A percentile compares a stretch with the other conserved stretches of the same genome.
phyloP scores from a whole-genome alignment of 2,797 vertebrate species.

The Fistularia commersonii region DNA sequence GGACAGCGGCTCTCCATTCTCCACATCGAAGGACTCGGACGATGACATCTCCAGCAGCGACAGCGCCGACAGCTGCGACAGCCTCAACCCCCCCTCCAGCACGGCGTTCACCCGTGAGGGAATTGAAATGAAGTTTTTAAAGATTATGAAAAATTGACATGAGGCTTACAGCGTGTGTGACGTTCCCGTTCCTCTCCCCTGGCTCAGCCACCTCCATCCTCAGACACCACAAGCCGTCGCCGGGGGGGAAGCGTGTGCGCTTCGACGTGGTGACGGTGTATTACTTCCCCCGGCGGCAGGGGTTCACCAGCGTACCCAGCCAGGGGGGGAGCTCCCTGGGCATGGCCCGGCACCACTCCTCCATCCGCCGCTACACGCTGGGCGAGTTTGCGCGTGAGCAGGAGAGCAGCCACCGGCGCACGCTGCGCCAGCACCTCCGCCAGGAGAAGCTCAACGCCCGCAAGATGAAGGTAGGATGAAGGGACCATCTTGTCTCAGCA shows the following conservation, averaged over 20 bases:
- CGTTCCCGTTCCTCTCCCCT: not conserved
- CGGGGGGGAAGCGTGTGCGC: conserved; percentile 85
- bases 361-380: conserved; percentile 88
- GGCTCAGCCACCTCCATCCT: conserved; percentile 91
- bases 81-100: conserved; percentile 86
- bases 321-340: conserved; percentile 94
- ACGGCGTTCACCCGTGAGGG: conserved; percentile 85
- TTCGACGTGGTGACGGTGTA: conserved; percentile 95
- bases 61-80: conserved; percentile 95
- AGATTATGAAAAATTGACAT: not conserved
- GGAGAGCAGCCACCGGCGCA: conserved; percentile 86
- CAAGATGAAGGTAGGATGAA: conserved; percentile 89
- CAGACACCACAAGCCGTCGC: conserved; percentile 83
- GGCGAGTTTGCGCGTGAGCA: conserved; percentile 92
- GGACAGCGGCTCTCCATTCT: conserved; percentile 85
- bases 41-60: conserved; percentile 96
- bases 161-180: conserved; percentile 2
- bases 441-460: conserved; percentile 95
- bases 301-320: conserved; percentile 95
- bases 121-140: not conserved
- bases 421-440: conserved; percentile 87
- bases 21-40: conserved; percentile 85
- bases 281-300: conserved; percentile 92
- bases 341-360: conserved; percentile 92
- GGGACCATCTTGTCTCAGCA: not conserved